phyloP scores from a whole-genome alignment of 2,888 invertebrate genomes.

The Schrankia costaestrigalis region DNA sequence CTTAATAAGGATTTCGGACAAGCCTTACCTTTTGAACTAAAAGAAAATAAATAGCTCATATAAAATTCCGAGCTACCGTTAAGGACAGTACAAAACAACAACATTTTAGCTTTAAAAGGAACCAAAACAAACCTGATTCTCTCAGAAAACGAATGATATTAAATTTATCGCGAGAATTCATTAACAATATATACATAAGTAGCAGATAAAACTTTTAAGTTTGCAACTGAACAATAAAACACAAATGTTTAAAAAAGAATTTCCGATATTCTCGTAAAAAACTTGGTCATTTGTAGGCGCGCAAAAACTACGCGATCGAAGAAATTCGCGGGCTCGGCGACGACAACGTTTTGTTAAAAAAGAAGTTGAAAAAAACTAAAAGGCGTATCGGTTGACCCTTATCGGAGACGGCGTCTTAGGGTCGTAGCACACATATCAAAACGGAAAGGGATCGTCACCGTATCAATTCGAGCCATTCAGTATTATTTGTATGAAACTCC shows the following conservation, averaged over 20 bases:
- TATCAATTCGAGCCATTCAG: too few species aligned
- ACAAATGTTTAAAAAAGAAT: constrained; percentile 1
- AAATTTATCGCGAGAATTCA: too few species aligned
- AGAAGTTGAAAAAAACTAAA: constrained; percentile 30
- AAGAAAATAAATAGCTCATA: constrained; percentile 12
- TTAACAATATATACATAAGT: too few species aligned
- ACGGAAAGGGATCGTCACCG: too few species aligned
- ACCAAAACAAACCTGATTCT: too few species aligned
- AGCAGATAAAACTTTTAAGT: too few species aligned
- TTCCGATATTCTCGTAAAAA: constrained; percentile 4
- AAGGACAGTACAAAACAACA: constrained; percentile 1
- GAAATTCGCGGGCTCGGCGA: constrained; percentile 14
- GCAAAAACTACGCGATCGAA: constrained; percentile 19
- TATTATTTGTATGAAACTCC: too few species aligned
- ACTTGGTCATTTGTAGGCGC: constrained; percentile 14
- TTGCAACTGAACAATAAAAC: constrained; percentile 4
- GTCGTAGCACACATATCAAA: too few species aligned
- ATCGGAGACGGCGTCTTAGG: constrained; percentile 38
- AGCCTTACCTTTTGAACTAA: constrained; percentile 22
- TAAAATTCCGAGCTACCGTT: constrained; percentile 2
- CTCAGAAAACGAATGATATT: too few species aligned
- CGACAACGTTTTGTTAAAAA: constrained; percentile 18
- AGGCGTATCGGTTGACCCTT: constrained; percentile 51
- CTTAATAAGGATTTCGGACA: too few species aligned
- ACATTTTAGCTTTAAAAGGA: too few species aligned